Percentiles rank a stretch among this genome's conserved stretches.
phyloP scores from a whole-genome alignment of 2,797 vertebrate species.

The Catharus ustulatus region DNA sequence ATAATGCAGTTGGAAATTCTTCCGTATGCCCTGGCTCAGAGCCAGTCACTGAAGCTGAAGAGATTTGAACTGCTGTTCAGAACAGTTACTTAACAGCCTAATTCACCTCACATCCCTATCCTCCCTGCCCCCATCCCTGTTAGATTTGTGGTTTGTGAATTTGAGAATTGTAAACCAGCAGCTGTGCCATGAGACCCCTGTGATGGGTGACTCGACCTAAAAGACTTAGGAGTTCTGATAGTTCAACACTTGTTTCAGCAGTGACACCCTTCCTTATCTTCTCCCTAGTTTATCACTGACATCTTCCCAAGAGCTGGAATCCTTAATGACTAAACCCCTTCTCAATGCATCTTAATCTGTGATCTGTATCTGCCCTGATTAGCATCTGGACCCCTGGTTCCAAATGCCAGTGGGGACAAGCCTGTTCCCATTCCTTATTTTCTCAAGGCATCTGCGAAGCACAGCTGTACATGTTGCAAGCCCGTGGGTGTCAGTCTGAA shows the following conservation, averaged over 20 bases:
- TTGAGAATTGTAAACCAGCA: neutral
- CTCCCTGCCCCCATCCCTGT: neutral
- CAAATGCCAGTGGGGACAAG: neutral
- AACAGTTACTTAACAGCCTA: constrained; percentile 5
- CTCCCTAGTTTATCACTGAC: neutral
- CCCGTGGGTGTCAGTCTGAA: neutral
- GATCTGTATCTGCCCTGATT: neutral
- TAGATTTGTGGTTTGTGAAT: neutral
- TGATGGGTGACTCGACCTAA: neutral
- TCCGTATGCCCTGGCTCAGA: neutral
- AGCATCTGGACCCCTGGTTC: neutral
- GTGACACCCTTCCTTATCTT: neutral
- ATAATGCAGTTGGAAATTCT: neutral
- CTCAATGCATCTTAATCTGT: neutral
- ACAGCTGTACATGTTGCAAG: neutral
- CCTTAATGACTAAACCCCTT: neutral
- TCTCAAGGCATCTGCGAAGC: neutral
- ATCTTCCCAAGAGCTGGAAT: neutral
- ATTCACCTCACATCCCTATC: neutral
- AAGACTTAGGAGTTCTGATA: neutral
- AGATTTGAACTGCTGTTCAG: neutral
- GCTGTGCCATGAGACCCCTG: neutral
- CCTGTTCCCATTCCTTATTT: neutral
- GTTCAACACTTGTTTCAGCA: neutral
- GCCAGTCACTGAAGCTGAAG: neutral